Evolutionary conservation across 2,888 invertebrate genomes (phyloP), one percentile per base, ranked within the genome.

Genomic region (Sinopyrophorus schimmeli): DNA sequence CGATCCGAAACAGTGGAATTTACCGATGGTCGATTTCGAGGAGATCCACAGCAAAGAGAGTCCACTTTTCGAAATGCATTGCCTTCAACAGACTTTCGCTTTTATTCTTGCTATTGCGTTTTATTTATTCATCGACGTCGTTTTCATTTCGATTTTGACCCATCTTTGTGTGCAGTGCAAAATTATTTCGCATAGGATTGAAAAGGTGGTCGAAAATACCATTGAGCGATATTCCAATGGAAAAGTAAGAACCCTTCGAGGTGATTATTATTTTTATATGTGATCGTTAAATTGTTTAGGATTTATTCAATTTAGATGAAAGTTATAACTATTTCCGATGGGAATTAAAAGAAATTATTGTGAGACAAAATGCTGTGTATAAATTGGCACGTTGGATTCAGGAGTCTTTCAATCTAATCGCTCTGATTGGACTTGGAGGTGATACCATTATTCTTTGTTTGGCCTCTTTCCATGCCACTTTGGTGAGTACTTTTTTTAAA

Each of bases 391-490:
- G 11, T 15, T 5, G 30, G 21, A 30, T 44, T 11, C 44, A 44
- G 16, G 30, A 16, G 3, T 14, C 44, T 3, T 44, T 44, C 9
- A 5, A 27, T 5, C 3, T 16, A 7, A 27, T 37, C 10, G 6
- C 38, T 4, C 6, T 37, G 5, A 21, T 44, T 3, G 16, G 37
- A 6, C 23, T 44, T 23, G 28, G 20, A 5, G 38, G 44, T 21
- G 44, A 44, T n/a, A 24, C 38, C 9, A 28, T 44, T n/a, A 37
- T 44, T 9, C 37, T 44, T 1, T 37, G 44, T 11, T 44, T 44
- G 27, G n/a, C 44, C 1, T n/a, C 44, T n/a, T 44, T 44, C 14
- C 44, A 44, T 17, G 44, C 44, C n/a, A 37, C 44, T 2, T n/a
- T 44, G 28, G 44, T 44, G 23, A 6, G 42, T 34, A n/a, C n/a